These are phyloP conservation scores for Papilio helenus DNA, from an alignment of 1,140 invertebrate species.

Conservation along the genomic window DNA sequence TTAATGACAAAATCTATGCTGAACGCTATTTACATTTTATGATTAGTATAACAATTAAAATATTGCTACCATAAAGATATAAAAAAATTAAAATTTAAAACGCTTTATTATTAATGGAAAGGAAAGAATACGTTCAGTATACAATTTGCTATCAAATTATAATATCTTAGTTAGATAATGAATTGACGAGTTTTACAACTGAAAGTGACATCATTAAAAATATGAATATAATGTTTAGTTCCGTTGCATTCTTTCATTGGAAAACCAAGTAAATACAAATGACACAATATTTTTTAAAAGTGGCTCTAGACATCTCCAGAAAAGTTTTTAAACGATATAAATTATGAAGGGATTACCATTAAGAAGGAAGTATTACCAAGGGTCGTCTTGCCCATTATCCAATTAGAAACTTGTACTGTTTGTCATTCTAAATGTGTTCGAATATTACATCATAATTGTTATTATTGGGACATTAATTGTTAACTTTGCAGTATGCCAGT, in stretches of 20 bases:
- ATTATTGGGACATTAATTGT: conserved; percentile 3
- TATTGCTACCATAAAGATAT: no score
- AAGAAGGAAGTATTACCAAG: neutral
- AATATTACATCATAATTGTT: conserved; percentile 1
- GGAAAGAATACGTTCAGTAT: no score
- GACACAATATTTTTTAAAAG: no score
- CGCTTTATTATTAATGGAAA: no score
- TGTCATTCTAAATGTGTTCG: neutral
- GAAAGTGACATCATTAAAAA: neutral
- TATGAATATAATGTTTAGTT: neutral
- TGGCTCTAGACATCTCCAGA: neutral
- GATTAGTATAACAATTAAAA: no score
- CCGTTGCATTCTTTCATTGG: no score
- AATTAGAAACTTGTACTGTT: conserved; percentile 1
- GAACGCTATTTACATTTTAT: neutral
- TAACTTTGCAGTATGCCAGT: neutral
- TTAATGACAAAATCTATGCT: neutral
- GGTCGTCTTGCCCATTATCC: neutral
- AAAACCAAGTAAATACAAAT: no score
- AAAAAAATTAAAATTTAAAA: no score
- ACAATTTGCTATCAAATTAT: neutral
- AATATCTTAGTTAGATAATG: neutral
- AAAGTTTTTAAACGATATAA: neutral
- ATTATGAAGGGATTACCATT: neutral
- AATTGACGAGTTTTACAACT: neutral